Conservation (phyloP, 2,113 vertebrate genomes). For the Pollachius pollachius region DNA sequence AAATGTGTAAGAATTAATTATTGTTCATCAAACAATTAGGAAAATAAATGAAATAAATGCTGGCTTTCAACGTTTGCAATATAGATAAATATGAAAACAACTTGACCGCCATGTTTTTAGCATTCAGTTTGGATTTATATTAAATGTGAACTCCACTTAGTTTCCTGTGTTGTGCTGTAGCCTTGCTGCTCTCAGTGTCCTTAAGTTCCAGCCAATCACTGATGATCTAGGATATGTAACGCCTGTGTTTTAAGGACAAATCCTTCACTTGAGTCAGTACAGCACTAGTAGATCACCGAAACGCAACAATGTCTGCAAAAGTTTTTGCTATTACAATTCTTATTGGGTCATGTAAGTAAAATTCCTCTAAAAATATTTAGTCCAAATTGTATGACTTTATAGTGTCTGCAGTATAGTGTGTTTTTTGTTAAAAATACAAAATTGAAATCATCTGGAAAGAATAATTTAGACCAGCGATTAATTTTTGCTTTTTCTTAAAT, state of each 20-base stretch:
- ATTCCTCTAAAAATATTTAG: not conserved
- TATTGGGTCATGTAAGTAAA: slow-evolving; percentile 27
- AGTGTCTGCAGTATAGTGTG: not conserved
- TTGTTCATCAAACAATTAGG: too few relatives aligned
- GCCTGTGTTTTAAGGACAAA: slow-evolving; percentile 8
- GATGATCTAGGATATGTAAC: slow-evolving; percentile 13
- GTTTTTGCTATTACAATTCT: slow-evolving; percentile 37
- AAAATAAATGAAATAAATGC: too few relatives aligned
- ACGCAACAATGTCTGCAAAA: slow-evolving; percentile 8
- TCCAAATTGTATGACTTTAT: too few relatives aligned
- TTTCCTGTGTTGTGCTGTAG: too few relatives aligned
- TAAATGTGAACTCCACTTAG: too few relatives aligned
- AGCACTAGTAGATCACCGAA: slow-evolving; percentile 21
- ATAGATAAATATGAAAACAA: too few relatives aligned
- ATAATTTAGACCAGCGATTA: not conserved
- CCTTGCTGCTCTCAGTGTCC: not conserved
- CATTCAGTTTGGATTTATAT: too few relatives aligned
- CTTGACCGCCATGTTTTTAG: too few relatives aligned
- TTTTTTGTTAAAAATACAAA: not conserved
- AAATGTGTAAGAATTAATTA: too few relatives aligned
- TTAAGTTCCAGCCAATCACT: slow-evolving; percentile 43
- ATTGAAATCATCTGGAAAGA: too few relatives aligned
- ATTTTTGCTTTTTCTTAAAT: not conserved
- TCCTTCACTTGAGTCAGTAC: slow-evolving; percentile 17
- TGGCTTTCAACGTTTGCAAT: too few relatives aligned